Conservation (phyloP, 2,113 vertebrate genomes). For the Notarius lentiginosus region DNA sequence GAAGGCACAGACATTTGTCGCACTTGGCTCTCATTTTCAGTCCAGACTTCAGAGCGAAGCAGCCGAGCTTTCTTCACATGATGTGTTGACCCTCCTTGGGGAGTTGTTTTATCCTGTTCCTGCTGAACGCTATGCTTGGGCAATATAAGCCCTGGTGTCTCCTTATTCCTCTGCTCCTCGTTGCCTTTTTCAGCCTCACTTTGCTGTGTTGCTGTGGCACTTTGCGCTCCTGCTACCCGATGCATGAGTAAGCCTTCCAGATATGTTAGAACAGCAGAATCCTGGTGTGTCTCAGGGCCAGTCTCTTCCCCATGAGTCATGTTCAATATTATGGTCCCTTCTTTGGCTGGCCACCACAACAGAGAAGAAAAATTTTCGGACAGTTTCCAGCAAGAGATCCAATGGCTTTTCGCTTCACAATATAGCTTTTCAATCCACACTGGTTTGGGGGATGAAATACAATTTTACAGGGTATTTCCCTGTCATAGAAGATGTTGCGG, state of each 20-base stretch:
- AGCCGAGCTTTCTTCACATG: conserved; percentile 86
- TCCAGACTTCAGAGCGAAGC: conserved; percentile 83
- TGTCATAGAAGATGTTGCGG: background rate
- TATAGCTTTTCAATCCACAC: conserved; percentile 23
- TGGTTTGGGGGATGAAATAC: conserved; percentile 24
- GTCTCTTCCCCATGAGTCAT: conserved; percentile 96
- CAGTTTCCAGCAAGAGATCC: conserved; percentile 22
- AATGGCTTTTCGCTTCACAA: conserved; percentile 33
- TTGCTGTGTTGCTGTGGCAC: conserved; percentile 75
- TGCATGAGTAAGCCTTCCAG: conserved; percentile 92
- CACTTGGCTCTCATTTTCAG: conserved; percentile 77
- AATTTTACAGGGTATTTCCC: conserved; percentile 31
- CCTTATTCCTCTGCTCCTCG: conserved; percentile 76
- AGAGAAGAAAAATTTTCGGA: conserved; percentile 40
- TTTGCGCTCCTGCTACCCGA: conserved; percentile 83
- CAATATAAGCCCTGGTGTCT: conserved; percentile 73
- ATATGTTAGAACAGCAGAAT: conserved; percentile 91
- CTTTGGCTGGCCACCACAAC: conserved; percentile 56
- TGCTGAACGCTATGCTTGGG: conserved; percentile 76
- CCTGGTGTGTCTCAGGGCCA: conserved; percentile 91
- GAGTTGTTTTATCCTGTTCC: conserved; percentile 64
- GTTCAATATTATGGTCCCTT: conserved; percentile 83
- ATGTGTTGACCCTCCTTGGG: conserved; percentile 77
- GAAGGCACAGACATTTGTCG: conserved; percentile 72
- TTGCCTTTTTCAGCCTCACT: conserved; percentile 69